A percentile compares a stretch with the other conserved stretches of the same genome.
phyloP scores from a whole-genome alignment of 1,140 invertebrate genomes.

The Aphelinus atriplicis region DNA sequence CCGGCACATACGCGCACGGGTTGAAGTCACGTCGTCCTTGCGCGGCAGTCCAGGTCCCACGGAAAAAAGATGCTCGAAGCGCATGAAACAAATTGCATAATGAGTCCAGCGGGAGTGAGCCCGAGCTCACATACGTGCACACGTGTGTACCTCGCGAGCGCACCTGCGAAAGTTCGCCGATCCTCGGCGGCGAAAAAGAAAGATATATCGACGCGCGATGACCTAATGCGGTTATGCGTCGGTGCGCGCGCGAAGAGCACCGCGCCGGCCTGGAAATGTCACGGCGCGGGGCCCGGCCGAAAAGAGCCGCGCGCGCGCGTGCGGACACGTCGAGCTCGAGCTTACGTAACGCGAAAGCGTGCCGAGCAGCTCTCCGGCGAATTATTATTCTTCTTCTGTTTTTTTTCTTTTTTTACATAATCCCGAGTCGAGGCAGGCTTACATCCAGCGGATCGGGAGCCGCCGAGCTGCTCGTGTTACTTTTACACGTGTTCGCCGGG shows the following conservation, averaged over 20 bases:
- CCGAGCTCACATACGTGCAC: neutral
- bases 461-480: neutral
- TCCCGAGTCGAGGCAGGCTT: too few species aligned
- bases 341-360: constrained; percentile 1
- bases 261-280: neutral
- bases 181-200: neutral
- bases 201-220: constrained; percentile 8
- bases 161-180: constrained; percentile 27
- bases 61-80: too few species aligned
- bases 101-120: too few species aligned
- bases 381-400: constrained; percentile 20
- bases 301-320: neutral
- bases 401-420: too few species aligned
- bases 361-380: constrained; percentile 1
- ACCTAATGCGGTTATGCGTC: constrained; percentile 25
- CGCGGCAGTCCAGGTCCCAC: too few species aligned
- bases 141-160: neutral
- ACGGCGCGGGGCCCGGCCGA: neutral
- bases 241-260: neutral
- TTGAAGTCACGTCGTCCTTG: too few species aligned
- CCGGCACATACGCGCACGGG: too few species aligned
- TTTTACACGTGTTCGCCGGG: neutral
- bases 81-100: too few species aligned
- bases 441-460: too few species aligned
- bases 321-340: too few species aligned